phyloP scores from a whole-genome alignment of 2,797 vertebrate species.

The Phrynocephalus vlangalii region DNA sequence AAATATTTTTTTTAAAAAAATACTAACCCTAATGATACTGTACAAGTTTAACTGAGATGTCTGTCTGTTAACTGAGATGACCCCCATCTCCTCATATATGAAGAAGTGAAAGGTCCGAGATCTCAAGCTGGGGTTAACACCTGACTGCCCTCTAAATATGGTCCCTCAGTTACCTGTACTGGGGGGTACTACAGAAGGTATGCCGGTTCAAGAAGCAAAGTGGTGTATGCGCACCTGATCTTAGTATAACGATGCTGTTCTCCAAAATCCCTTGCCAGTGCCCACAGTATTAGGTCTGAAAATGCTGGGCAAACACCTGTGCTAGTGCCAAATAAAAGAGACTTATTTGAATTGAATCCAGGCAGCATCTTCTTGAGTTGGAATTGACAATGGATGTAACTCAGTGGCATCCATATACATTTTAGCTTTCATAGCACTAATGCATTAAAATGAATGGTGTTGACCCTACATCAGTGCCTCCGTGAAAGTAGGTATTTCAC shows the following conservation, averaged over 20 bases:
- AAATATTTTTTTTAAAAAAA: too few relatives aligned
- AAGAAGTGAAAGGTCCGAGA: conserved; percentile 16
- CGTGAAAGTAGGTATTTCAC: not conserved
- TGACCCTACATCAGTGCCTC: not conserved
- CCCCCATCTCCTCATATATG: conserved; percentile 23
- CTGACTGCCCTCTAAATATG: not conserved
- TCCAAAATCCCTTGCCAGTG: conserved; percentile 20
- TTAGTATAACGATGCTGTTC: not conserved
- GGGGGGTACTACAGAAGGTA: conserved; percentile 14
- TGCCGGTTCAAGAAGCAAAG: conserved; percentile 15
- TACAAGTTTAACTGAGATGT: not conserved
- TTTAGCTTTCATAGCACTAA: conserved; percentile 4
- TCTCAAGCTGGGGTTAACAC: not conserved
- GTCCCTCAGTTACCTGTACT: conserved; percentile 1
- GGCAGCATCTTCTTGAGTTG: too few relatives aligned
- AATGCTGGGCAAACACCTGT: not conserved
- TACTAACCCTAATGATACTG: too few relatives aligned
- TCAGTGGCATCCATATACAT: not conserved
- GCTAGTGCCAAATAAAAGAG: too few relatives aligned
- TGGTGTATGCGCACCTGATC: not conserved
- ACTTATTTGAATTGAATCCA: too few relatives aligned
- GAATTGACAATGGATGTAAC: too few relatives aligned
- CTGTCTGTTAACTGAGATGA: not conserved
- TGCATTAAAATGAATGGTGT: not conserved
- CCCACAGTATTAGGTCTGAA: conserved; percentile 26